Percentiles rank a stretch among this genome's conserved stretches.
These are phyloP conservation scores for Dryococelus australis DNA, from an alignment of 2,888 invertebrate species.

Conservation along the genomic window DNA sequence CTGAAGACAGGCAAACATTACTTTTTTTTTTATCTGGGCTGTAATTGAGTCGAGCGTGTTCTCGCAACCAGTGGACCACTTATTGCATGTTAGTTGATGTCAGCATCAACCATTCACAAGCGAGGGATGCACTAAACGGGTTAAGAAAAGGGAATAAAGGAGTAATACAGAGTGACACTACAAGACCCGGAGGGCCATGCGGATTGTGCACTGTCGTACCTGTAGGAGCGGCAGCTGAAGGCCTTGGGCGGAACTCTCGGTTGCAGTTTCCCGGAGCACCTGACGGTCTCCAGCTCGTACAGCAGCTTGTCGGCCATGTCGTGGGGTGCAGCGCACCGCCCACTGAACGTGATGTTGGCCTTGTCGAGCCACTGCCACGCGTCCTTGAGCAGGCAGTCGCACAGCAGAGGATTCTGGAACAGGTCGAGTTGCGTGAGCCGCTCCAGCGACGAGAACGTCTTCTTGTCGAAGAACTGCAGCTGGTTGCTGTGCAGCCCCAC, in stretches of 20 bases:
- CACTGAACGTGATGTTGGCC: not conserved
- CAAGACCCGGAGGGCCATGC: too few species aligned
- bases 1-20: too few species aligned
- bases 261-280: not conserved
- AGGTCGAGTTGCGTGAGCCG: slow-evolving; percentile 17
- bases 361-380: not conserved
- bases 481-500: not conserved
- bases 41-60: too few species aligned
- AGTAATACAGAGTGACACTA: too few species aligned
- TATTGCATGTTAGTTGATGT: too few species aligned
- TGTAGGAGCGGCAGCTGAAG: slow-evolving; percentile 18
- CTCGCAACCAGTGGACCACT: too few species aligned
- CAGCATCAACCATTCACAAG: too few species aligned
- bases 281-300: slow-evolving; percentile 24
- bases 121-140: too few species aligned
- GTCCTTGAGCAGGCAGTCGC: not conserved
- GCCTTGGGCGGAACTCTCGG: too few species aligned
- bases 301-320: not conserved
- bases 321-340: not conserved
- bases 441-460: not conserved
- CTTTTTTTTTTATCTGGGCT: too few species aligned
- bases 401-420: slow-evolving; percentile 5
- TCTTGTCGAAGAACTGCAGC: not conserved
- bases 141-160: too few species aligned
- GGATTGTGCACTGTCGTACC: not conserved